Conservation (phyloP, 2,113 vertebrate species). For the Istiophorus platypterus region DNA sequence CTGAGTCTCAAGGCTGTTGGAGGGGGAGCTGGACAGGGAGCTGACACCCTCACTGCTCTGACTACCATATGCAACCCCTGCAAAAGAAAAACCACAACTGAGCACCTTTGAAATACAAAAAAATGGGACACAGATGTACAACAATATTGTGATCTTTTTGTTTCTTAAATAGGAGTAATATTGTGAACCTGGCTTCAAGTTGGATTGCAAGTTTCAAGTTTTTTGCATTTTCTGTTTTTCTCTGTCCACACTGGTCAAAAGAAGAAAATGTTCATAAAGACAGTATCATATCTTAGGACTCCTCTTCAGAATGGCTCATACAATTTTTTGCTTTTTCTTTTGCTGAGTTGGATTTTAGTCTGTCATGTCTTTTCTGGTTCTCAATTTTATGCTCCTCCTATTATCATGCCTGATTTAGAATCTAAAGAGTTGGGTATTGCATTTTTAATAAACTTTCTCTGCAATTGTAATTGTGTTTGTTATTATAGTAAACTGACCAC, state of each 20-base stretch:
- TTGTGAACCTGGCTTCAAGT: neutral
- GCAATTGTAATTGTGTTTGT: neutral
- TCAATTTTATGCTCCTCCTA: neutral
- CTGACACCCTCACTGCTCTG: constrained; percentile 99
- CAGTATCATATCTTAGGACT: too few species aligned
- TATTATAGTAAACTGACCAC: neutral
- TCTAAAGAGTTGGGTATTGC: neutral
- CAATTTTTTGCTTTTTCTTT: neutral
- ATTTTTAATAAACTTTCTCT: neutral
- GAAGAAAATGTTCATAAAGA: neutral
- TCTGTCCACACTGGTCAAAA: neutral
- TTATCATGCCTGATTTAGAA: neutral
- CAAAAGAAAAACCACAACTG: constrained; percentile 58
- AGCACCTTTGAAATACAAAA: constrained; percentile 9
- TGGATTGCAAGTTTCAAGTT: neutral
- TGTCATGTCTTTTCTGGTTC: neutral
- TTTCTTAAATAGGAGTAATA: neutral
- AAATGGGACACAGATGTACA: neutral
- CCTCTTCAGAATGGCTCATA: neutral
- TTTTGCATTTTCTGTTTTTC: neutral
- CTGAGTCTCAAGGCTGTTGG: constrained; percentile 98
- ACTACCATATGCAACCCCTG: constrained; percentile 95
- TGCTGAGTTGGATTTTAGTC: neutral
- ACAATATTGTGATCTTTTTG: neutral
- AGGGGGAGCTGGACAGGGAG: constrained; percentile 98